These are phyloP conservation scores for Watsonalla binaria DNA, from an alignment of 2,888 invertebrate genomes.

Conservation along the genomic window DNA sequence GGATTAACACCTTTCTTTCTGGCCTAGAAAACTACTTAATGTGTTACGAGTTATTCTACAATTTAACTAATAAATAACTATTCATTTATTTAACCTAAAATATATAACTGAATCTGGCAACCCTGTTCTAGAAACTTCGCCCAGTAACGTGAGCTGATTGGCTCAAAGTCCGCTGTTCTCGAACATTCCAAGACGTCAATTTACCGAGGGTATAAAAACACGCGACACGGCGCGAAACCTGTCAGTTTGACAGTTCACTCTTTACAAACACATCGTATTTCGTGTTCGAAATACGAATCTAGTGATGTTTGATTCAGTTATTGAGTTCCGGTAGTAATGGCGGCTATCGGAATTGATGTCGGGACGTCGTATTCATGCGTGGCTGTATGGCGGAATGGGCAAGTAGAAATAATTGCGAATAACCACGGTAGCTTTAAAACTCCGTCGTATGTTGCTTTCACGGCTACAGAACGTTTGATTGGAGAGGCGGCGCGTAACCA, in stretches of 20 bases:
- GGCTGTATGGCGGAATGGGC: conserved; percentile 51
- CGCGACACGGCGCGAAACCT: conserved; percentile 22
- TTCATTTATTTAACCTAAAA: not conserved
- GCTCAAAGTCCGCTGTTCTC: conserved; percentile 22
- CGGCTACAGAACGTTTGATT: conserved; percentile 40
- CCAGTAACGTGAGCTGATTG: conserved; percentile 37
- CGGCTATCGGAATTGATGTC: conserved; percentile 58
- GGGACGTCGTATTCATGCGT: conserved; percentile 58
- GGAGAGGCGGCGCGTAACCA: conserved; percentile 59
- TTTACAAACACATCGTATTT: not conserved
- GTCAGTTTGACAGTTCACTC: conserved; percentile 17
- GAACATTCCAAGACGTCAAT: conserved; percentile 46
- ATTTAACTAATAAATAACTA: no score
- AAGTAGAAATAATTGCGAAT: conserved; percentile 53
- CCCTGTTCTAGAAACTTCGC: conserved; percentile 44
- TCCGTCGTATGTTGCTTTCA: conserved; percentile 58
- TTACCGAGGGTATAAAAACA: conserved; percentile 48
- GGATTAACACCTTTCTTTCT: no score
- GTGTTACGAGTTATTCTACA: no score
- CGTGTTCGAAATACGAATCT: not conserved
- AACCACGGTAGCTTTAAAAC: conserved; percentile 52
- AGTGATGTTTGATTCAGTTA: not conserved
- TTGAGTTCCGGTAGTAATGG: conserved; percentile 34
- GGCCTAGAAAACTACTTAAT: no score
- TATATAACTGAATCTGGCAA: conserved; percentile 24